Evolutionary conservation across 2,888 invertebrate species (phyloP).

Genomic region (Flexamia atlantica): DNA sequence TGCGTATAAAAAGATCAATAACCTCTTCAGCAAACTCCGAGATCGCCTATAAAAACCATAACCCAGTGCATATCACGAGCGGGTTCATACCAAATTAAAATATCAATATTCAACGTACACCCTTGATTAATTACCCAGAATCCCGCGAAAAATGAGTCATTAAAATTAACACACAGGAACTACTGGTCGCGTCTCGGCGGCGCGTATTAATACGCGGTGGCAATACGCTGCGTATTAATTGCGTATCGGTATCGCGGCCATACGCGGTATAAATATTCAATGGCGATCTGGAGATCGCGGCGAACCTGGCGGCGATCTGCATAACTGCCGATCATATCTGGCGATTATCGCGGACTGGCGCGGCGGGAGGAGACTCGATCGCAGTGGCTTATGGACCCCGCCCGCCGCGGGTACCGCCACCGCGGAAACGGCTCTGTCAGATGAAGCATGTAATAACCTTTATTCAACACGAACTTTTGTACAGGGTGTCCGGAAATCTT

Average conservation of each 20-base stretch:
- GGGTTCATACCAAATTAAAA: no score
- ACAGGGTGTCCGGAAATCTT: no score
- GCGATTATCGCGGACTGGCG: conserved; percentile 1
- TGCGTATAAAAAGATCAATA: no score
- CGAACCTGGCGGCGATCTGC: conserved; percentile 51
- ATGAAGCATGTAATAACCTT: no score
- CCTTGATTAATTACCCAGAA: background rate
- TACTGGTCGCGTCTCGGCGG: background rate
- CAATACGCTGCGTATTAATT: conserved; percentile 8
- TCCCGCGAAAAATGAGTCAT: conserved; percentile 45
- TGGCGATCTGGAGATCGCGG: conserved; percentile 45
- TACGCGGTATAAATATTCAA: conserved; percentile 50
- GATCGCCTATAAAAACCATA: no score
- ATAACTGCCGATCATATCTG: conserved; percentile 45
- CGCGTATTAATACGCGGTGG: background rate
- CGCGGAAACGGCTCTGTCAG: background rate
- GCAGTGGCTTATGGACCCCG: conserved; percentile 34
- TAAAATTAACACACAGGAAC: conserved; percentile 38
- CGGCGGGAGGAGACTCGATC: background rate
- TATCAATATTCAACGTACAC: background rate
- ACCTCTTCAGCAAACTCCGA: no score
- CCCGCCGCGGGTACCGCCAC: conserved; percentile 12
- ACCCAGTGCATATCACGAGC: no score
- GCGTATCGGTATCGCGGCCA: conserved; percentile 6
- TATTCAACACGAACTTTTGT: no score